Conservation (phyloP, 2,113 vertebrate species). For the Orycteropus afer region DNA sequence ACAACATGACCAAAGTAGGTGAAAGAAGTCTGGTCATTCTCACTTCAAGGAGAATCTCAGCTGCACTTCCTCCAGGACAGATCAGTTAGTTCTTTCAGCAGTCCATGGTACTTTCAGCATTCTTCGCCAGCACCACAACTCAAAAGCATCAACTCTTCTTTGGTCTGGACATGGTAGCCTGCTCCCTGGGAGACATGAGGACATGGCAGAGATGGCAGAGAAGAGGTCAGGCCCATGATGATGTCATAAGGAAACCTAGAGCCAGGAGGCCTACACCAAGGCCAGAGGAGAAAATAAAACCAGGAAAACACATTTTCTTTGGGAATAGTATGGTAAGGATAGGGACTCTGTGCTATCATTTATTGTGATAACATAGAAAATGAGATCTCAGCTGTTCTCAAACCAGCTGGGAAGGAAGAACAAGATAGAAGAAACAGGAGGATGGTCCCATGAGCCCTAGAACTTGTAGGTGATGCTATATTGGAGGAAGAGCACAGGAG, state of each 20-base stretch:
- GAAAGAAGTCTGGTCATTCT: too few relatives aligned
- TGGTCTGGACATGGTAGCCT: background rate
- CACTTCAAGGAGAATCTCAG: too few relatives aligned
- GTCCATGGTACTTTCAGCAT: too few relatives aligned
- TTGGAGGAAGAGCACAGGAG: background rate
- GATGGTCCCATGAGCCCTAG: background rate
- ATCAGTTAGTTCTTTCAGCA: too few relatives aligned
- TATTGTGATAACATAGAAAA: background rate
- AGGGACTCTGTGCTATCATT: background rate
- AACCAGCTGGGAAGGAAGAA: background rate
- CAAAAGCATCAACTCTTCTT: too few relatives aligned
- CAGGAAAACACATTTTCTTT: background rate
- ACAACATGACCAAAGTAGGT: too few relatives aligned
- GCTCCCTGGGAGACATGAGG: background rate
- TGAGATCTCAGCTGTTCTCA: background rate
- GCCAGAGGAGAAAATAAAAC: slow-evolving; percentile 20
- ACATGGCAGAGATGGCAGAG: background rate
- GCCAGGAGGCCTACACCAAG: background rate
- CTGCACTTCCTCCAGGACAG: too few relatives aligned
- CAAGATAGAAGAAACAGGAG: background rate
- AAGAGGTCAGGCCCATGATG: background rate
- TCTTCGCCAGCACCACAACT: too few relatives aligned
- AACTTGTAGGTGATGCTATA: background rate
- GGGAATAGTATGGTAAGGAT: background rate
- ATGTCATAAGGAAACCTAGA: background rate